A percentile compares a stretch with the other conserved stretches of the same genome.
Evolutionary conservation across 1,140 invertebrate species (phyloP).

Genomic region (Conopomorpha cramerella): DNA sequence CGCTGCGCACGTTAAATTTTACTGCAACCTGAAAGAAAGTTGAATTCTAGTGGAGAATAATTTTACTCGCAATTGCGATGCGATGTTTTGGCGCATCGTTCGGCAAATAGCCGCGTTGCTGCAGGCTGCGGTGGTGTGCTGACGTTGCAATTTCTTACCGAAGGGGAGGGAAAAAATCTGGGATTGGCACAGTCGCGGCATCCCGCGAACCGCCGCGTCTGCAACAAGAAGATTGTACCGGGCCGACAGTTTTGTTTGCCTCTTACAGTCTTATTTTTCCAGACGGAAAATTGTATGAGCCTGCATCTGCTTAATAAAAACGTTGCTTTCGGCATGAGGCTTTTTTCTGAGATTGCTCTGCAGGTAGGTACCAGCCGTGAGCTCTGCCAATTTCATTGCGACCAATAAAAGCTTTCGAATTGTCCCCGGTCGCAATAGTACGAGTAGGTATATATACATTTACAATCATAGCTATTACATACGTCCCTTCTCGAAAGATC

Average conservation of each 20-base stretch:
- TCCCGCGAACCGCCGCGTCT: slow-evolving; percentile 36
- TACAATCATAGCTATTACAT: no score
- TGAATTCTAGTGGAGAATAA: slow-evolving; percentile 43
- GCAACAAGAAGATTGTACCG: slow-evolving; percentile 54
- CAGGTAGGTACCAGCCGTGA: no score
- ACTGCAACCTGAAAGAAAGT: no score
- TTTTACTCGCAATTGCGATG: slow-evolving; percentile 51
- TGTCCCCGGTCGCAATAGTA: no score
- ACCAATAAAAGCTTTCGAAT: no score
- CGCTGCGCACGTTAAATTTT: no score
- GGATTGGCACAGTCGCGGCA: slow-evolving; percentile 35
- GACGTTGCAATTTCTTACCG: slow-evolving; percentile 43
- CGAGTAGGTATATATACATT: no score
- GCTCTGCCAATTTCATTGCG: no score
- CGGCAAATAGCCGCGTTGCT: slow-evolving; percentile 40
- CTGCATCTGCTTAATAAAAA: slow-evolving; percentile 19
- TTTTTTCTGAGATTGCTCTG: no score
- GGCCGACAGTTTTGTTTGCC: slow-evolving; percentile 46
- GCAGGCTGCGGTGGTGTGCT: slow-evolving; percentile 42
- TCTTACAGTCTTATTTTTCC: slow-evolving; percentile 51
- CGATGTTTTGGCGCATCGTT: slow-evolving; percentile 55
- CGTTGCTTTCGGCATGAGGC: no score
- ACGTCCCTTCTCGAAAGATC: no score
- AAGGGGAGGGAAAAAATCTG: slow-evolving; percentile 49
- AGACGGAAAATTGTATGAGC: slow-evolving; percentile 36